Base-by-base conservation (phyloP, 2,888 invertebrate genomes). In the Synanthedon formicaeformis region DNA sequence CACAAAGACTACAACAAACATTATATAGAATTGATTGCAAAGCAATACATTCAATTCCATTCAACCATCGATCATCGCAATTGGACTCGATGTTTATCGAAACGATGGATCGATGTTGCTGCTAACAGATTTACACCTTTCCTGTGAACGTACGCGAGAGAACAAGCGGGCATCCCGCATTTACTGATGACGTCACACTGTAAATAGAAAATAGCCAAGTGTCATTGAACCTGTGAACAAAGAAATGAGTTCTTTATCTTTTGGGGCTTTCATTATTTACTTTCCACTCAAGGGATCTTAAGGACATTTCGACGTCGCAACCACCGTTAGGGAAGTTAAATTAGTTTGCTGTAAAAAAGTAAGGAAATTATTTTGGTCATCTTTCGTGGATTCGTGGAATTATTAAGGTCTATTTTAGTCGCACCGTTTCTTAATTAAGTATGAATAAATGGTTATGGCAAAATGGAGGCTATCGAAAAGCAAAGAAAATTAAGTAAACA, bases 121-220 rank as follows among this genome's bases (percentile, higher is more conserved):
- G 51, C 40, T 16, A 16, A 52, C 41, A 14, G 49, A 55, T 52
- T 51, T 41, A 53, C 53, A 50, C 53, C 50, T 50, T 23, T 45
- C 50, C 13, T 45, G 45, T 14, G 45, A 45, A 45, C 45, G 14
- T 12, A 45, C 11, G 45, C 45, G 6, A 45, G 45, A 14, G n/a
- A 14, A 13, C 14, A 8, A 45, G 10, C 34, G 45, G 45, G 14
- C 45, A 13, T 45, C 45, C 45, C 14, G 45, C 45, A 45, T 45
- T 45, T 13, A 45, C 6, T 34, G 34, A 34, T 34, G 34, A 34
- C 34, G 34, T 34, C 34, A 45, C 12, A 45, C 45, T 45, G 45
- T 45, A 13, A 45, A 45, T n/a, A 45, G 45, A 45, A 45, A n/a
- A 45, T 45, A 14, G 45, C 45, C 14, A 14, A 45, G 13, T n/a